Evolutionary conservation across 2,888 invertebrate genomes (phyloP), one percentile per base, ranked within the genome.

Genomic region (Fragum fragum): DNA sequence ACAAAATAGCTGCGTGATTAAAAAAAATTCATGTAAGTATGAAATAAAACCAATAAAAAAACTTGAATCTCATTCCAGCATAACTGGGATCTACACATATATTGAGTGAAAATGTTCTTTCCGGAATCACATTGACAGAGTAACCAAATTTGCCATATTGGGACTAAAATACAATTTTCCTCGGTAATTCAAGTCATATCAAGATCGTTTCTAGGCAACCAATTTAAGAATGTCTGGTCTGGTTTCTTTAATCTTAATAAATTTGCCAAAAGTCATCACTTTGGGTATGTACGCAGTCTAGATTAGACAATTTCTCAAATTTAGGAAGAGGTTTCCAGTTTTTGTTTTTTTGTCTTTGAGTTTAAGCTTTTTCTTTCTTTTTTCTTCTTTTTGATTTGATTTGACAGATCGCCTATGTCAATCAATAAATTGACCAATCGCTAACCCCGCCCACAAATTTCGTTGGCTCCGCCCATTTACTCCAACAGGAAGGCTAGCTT

Each of bases 221-320:
- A 61, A 32, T 61, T 61, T 61, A n/a, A n/a, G 61, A 61, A 61
- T 61, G 61, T 61, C 61, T 61, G 26, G n/a, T 29, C 61, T 32
- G 18, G n/a, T 61, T 61, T 61, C 26, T 14, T 57, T 61, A 32
- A 61, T 61, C 61, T 28, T 18, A 61, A 18, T 32, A 32, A 32
- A 61, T 61, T 57, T 61, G 28, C n/a, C 61, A 61, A 61, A 32
- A 61, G 32, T 18, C 29, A 61, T 61, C 28, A 23, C n/a, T 61
- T 32, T 32, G 3, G 61, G 28, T 9, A 18, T 61, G 61, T 61
- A 5, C 61, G 11, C 6, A 61, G 32, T 61, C 47, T 47, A 32
- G 61, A 61, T 61, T 32, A 61, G 61, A 29, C 18, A 23, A 29
- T 61, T 61, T 61, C 26, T 61, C 61, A 61, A 61, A 23, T 61